Base-by-base conservation (phyloP, 1,140 invertebrate genomes). In the Drosophila ananassae region DNA sequence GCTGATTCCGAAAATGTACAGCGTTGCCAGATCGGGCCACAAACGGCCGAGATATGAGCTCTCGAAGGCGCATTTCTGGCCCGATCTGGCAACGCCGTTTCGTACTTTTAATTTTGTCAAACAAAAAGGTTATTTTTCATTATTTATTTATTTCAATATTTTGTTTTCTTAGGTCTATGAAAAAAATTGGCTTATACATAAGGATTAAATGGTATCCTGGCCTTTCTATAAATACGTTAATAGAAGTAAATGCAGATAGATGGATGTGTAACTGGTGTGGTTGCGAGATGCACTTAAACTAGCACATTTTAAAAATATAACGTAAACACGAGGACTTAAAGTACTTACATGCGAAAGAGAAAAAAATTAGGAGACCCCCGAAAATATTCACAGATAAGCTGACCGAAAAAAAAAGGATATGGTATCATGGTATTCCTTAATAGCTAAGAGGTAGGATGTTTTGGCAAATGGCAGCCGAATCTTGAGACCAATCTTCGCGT, bases 201-300 rank as follows among this genome's bases (percentile, higher is more conserved):
- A 44, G 12, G 12, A 22, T n/a, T n/a, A 34, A 13, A 25, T 10
- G 34, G 3, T 48, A 48, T n/a, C 30, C 57, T 64, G 46, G 17
- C 58, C 21, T 47, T 30, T n/a, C n/a, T 64, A 52, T 28, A 67
- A 52, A 60, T 67, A 64, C 10, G 12, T 37, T 3, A 37, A 37
- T 37, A 37, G 13, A 24, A 10, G 21, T 51, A 21, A 17, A 37
- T 39, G 10, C 37, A 48, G 34, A 41, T 32, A 24, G 63, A 64
- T 67, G 37, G 55, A 51, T 68, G 73, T 72, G 48, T 72, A 85
- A 84, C 81, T 85, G 80, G 81, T 85, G 80, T 77, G 80, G 56
- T 58, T 83, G 64, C 72, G 73, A 67, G 73, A 63, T 56, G 69
- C 78, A 60, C 67, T 63, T 81, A 77, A 2, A 6, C 47, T 44